Base-by-base conservation (phyloP, 2,113 vertebrate genomes). In the Carassius gibelio region DNA sequence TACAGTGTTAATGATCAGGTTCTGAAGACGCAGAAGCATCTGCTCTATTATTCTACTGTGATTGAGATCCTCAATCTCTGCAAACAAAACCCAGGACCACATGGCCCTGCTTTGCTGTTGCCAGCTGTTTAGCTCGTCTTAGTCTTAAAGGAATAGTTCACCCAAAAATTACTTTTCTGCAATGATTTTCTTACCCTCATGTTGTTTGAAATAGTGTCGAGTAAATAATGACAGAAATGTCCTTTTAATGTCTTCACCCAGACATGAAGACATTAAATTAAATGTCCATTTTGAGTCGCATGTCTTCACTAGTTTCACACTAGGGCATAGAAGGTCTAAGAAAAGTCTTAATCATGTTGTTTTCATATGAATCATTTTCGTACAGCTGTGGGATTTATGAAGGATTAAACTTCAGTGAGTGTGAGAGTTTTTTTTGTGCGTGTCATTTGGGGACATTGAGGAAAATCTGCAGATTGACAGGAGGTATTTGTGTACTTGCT, bases 321-420 rank as follows among this genome's bases (percentile, higher is more conserved):
- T 48, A n/a, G 19, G 50, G 30, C 30, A 36, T 36, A 36, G n/a
- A 45, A 48, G 64, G 34, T 64, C 11, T 42, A 42, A 23, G 21
- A 23, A 45, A 42, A 80, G 59, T 80, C 59, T 80, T 80, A 80
- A 80, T 80, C 78, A 5, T 80, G 59, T 42, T 45, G 76, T 62
- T 26, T 80, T 45, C 38, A 17, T 48, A 61, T 42, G n/a, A 45
- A 66, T 66, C 0, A n/a, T 77, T 57, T 59, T 77, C 26, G 8
- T 34, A 17, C 36, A 14, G 4, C 48, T 77, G 69, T 45, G 21
- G 59, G 59, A 62, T 45, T 64, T 8, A 80, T 45, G 77, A 80
- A 64, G 57, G 13, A 15, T 13, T 80, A 1, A 80, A 42, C 30
- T n/a, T 21, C 17, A 42, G 34, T 9, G 76, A 38, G 17, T 7